Base-by-base conservation (phyloP, 35 echinoderm and acorn worm species). In the Eucidaris tribuloides region DNA sequence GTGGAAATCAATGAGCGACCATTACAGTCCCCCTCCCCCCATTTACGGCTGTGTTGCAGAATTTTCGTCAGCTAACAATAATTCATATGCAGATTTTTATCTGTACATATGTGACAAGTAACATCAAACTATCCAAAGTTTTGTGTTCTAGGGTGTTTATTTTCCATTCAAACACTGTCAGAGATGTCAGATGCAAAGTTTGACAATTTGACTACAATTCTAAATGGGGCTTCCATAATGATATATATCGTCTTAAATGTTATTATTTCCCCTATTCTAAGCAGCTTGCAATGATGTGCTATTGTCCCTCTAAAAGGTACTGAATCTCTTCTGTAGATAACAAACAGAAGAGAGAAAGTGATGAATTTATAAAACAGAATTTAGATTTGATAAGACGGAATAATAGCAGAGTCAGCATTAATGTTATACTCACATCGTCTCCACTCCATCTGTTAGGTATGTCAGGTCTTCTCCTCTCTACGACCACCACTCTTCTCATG, bases 381-480 rank as follows among this genome's bases (percentile, higher is more conserved):
- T 7, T 3, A 9, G 35, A 9, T 2, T 3, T 0, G 1, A 27
- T 7, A 1, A 5, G 5, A 40, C 24, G 13, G 24, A 40, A 71
- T 5, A 71, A 30, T 38, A 42, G 7, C 11, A 7, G 43, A 76
- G 7, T 29, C 24, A 14, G 5, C 2, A 28, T 2, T 23, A 6
- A 36, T n/a, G 27, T 25, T 17, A 5, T 66, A 74, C 84, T 88
- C 45, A 92, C 88, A 80, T 96, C 93, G 79, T 91, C 89, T 48
- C 84, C 80, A 84, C 58, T 77, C 88, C 85, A 91, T 78, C 89
- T 88, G 76, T 91, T 96, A 33, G 93, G 89, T 57, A 91, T 91
- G 65, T 77, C 81, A 3, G 92, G 92, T 86, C 92, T 84, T 76
- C 85, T 90, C 48, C 78, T 87, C 71, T 91, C 88, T 42, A 78